Percentiles rank a stretch among this genome's conserved stretches.
phyloP scores from a whole-genome alignment of 2,113 vertebrate species.

The Perccottus glenii region DNA sequence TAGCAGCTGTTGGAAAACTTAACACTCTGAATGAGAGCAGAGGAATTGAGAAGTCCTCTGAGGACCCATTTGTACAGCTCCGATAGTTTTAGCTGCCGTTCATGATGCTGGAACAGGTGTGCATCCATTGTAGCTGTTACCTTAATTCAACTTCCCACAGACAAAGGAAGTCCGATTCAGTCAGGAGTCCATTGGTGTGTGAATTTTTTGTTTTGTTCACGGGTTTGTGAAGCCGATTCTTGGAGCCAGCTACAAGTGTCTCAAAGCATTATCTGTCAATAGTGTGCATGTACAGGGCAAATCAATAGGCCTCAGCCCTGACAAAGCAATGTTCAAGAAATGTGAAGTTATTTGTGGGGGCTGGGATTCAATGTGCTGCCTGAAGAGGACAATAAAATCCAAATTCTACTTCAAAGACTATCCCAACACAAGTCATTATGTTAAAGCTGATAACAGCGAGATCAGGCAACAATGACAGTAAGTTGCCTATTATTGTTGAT shows the following conservation, averaged over 20 bases:
- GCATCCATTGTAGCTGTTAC: slow-evolving; percentile 45
- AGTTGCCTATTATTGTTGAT: slow-evolving; percentile 42
- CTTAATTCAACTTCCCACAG: slow-evolving; percentile 50
- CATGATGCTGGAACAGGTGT: slow-evolving; percentile 57
- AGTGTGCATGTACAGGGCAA: slow-evolving; percentile 30
- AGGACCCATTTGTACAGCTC: slow-evolving; percentile 69
- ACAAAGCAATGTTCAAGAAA: slow-evolving; percentile 13
- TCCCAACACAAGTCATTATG: slow-evolving; percentile 41
- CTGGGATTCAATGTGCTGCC: slow-evolving; percentile 11
- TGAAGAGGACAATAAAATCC: slow-evolving; percentile 17
- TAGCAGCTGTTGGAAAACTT: slow-evolving; percentile 73
- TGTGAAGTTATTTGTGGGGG: slow-evolving; percentile 27
- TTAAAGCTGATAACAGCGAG: slow-evolving; percentile 46
- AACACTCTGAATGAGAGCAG: slow-evolving; percentile 61
- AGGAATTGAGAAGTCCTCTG: slow-evolving; percentile 58
- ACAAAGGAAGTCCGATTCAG: not conserved
- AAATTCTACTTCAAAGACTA: slow-evolving; percentile 21
- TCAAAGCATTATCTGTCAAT: slow-evolving; percentile 44
- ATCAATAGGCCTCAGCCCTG: slow-evolving; percentile 42
- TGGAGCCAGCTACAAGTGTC: slow-evolving; percentile 28
- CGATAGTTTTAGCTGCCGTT: slow-evolving; percentile 56
- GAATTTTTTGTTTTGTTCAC: slow-evolving; percentile 4
- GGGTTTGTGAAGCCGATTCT: slow-evolving; percentile 24
- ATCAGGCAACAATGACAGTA: slow-evolving; percentile 12
- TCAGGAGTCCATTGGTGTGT: not conserved